Percentiles rank a stretch among this genome's conserved stretches.
Evolutionary conservation across 2,113 vertebrate species (phyloP).

Genomic region (Cynocephalus volans): DNA sequence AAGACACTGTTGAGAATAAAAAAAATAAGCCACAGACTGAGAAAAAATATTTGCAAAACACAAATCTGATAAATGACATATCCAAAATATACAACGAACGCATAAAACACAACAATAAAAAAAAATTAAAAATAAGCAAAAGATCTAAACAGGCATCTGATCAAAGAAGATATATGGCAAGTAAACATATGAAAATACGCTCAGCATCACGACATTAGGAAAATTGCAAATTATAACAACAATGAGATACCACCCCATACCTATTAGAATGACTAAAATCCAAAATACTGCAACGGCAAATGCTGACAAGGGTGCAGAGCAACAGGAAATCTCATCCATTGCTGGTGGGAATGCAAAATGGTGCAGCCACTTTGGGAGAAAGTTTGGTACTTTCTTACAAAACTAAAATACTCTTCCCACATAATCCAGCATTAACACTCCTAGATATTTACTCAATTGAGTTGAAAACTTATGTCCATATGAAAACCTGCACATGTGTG

Average conservation of each 20-base stretch:
- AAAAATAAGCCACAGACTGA: not conserved
- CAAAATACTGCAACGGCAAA: not conserved
- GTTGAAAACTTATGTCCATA: not conserved
- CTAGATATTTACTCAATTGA: not conserved
- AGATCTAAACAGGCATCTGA: not conserved
- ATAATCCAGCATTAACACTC: not conserved
- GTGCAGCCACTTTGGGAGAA: not conserved
- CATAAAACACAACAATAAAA: not conserved
- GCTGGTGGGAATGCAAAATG: not conserved
- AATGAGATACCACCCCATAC: not conserved
- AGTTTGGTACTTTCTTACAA: not conserved
- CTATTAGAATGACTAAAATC: not conserved
- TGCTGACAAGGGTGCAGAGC: not conserved
- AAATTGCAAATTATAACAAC: not conserved
- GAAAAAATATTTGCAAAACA: conserved; percentile 28
- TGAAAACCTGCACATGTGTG: not conserved
- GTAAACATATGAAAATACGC: not conserved
- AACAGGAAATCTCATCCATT: not conserved
- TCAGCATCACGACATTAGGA: not conserved
- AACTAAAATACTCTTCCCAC: not conserved
- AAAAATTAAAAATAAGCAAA: conserved; percentile 36
- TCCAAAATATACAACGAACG: not conserved
- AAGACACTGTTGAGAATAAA: conserved; percentile 20
- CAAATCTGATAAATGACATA: not conserved
- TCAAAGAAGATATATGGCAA: conserved; percentile 2